Base-by-base conservation (phyloP, 2,113 vertebrate species). In the Alligator sinensis region DNA sequence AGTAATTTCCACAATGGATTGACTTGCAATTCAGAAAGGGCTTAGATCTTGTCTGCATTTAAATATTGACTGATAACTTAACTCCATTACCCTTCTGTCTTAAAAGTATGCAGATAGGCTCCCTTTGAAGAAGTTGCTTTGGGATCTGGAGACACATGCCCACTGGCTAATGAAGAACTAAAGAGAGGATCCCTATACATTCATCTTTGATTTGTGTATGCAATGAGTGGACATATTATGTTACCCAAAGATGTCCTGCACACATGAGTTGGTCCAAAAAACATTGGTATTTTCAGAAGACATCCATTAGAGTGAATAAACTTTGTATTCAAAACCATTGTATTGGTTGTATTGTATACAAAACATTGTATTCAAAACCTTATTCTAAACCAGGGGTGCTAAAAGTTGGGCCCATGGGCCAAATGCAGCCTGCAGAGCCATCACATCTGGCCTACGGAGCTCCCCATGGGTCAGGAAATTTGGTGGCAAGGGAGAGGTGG, bases 11-110 rank as follows among this genome's bases (percentile, higher is more conserved):
- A 94, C 95, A 96, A 95, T 89, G 83, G 96, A 47, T 58, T 89
- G 79, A 86, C 34, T 88, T 3, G 11, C 68, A n/a, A 55, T 66
- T 88, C 86, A 94, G 92, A 92, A 87, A 91, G 88, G 57, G 89
- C 94, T 96, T 59, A 97, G 95, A 95, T 96, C 96, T 97, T 97
- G 96, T 97, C 95, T 94, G 89, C 88, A 86, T 96, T 96, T 96
- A 95, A 97, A 96, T 96, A 97, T 89, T 96, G 95, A 96, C 94
- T 76, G 82, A 87, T 94, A 95, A 96, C 96, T 95, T 93, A 95
- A 95, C 80, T 93, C 95, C 93, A 97, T 97, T 96, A 96, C 90
- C 87, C 88, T 11, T 22, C 90, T 91, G 94, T 86, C 89, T 9
- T 54, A 82, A 64, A 95, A 80, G 93, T 79, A 94, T 95, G 93